Percentiles rank a stretch among this genome's conserved stretches.
Conservation (phyloP, 2,888 invertebrate species). For the Panopea generosa region DNA sequence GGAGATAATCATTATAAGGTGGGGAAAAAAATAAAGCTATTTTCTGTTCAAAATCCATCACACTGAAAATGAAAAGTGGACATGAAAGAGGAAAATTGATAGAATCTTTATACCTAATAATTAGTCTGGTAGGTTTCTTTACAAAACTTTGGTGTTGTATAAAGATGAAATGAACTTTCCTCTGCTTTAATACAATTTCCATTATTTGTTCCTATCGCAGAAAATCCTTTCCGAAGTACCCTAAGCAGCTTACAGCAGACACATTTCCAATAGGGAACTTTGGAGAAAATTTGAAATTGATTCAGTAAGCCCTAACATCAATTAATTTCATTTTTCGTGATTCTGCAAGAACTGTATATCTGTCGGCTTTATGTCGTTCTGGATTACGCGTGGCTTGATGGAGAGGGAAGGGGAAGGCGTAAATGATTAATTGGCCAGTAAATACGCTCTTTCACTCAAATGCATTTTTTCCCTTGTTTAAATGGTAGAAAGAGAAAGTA, state of each 20-base stretch:
- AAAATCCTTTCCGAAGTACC: conserved; percentile 58
- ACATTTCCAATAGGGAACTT: conserved; percentile 61
- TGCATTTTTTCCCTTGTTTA: too few species aligned
- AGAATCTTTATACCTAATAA: conserved; percentile 25
- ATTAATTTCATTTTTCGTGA: conserved; percentile 66
- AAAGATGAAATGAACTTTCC: conserved; percentile 13
- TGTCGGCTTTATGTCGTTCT: conserved; percentile 59
- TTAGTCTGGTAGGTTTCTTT: conserved; percentile 15
- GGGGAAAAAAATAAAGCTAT: neutral
- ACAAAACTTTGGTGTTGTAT: conserved; percentile 24
- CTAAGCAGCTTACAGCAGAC: conserved; percentile 62
- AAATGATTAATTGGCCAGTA: conserved; percentile 10
- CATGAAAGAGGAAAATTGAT: too few species aligned
- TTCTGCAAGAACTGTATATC: conserved; percentile 57
- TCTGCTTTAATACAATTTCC: conserved; percentile 44
- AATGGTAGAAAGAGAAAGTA: too few species aligned
- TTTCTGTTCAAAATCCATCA: too few species aligned
- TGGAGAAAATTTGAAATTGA: conserved; percentile 66
- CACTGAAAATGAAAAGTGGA: too few species aligned
- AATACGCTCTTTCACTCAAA: neutral
- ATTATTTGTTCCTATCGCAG: conserved; percentile 54
- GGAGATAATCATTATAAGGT: neutral
- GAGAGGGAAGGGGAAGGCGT: conserved; percentile 20
- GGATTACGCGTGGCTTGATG: conserved; percentile 37
- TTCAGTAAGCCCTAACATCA: conserved; percentile 63